Percentiles rank a stretch among this genome's conserved stretches.
Evolutionary conservation across 2,888 invertebrate species (phyloP).

Genomic region (Stenodera caucasica): DNA sequence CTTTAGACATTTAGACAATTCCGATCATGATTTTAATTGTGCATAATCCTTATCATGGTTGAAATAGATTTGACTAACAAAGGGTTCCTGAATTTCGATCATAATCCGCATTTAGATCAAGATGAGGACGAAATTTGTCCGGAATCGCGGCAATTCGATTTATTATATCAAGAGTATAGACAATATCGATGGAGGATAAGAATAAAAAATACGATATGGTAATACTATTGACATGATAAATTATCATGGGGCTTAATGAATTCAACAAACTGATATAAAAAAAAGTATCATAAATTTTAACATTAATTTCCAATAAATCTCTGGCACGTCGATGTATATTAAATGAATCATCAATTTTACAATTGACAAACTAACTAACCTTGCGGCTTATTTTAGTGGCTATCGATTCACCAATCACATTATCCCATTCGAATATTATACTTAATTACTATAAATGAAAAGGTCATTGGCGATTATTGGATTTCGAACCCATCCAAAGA

Average conservation of each 20-base stretch:
- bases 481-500: background rate
- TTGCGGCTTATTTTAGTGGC: constrained; percentile 17
- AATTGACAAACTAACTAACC: constrained; percentile 18
- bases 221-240: constrained; percentile 14
- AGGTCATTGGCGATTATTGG: background rate
- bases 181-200: background rate
- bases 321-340: constrained; percentile 17
- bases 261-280: constrained; percentile 8
- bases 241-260: constrained; percentile 6
- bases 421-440: too few species aligned
- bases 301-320: constrained; percentile 23
- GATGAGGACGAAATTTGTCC: too few species aligned
- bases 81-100: too few species aligned
- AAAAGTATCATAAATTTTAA: constrained; percentile 14
- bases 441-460: too few species aligned
- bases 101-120: too few species aligned
- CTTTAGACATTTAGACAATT: too few species aligned
- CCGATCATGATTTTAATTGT: too few species aligned
- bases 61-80: too few species aligned
- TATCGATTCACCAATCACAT: too few species aligned
- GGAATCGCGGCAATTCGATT: too few species aligned
- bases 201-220: background rate
- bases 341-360: constrained; percentile 17
- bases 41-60: too few species aligned
- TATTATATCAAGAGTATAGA: too few species aligned